These are phyloP conservation scores for Cheilosia soror DNA, from an alignment of 2,888 invertebrate species.

Conservation along the genomic window DNA sequence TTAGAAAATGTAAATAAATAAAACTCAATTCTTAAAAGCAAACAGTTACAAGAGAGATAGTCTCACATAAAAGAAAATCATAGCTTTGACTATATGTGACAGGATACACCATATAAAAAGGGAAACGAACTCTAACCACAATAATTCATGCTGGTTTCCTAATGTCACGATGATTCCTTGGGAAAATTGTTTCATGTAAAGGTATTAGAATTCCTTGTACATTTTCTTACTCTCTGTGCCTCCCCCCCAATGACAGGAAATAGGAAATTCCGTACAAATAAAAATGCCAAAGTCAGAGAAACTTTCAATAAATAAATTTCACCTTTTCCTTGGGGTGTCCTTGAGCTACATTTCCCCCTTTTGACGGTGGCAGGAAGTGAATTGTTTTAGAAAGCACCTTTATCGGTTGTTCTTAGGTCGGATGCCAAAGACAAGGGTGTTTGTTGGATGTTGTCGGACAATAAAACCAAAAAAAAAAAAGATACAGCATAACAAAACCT, in stretches of 20 bases:
- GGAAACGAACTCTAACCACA: constrained; percentile 24
- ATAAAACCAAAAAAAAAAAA: constrained; percentile 22
- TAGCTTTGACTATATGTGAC: constrained; percentile 2
- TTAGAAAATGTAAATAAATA: too few relatives aligned
- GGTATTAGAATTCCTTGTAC: constrained; percentile 31
- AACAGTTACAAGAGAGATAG: too few relatives aligned
- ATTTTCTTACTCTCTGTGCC: constrained; percentile 19
- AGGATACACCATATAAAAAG: constrained; percentile 25
- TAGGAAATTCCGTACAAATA: constrained; percentile 61
- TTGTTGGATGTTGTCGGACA: constrained; percentile 6
- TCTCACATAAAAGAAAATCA: too few relatives aligned
- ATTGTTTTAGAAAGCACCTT: constrained; percentile 55
- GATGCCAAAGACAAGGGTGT: constrained; percentile 6
- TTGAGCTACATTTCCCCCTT: constrained; percentile 30
- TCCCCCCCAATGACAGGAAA: constrained; percentile 8
- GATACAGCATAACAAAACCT: too few relatives aligned
- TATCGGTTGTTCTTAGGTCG: constrained; percentile 54
- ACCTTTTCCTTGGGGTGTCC: constrained; percentile 30
- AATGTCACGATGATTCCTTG: constrained; percentile 36
- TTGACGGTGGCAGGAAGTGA: constrained; percentile 6
- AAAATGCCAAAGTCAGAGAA: constrained; percentile 63
- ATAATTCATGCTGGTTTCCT: constrained; percentile 5
- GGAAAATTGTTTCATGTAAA: constrained; percentile 24
- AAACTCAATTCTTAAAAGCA: too few relatives aligned
- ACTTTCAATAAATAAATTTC: constrained; percentile 62